phyloP scores from a whole-genome alignment of 2,113 vertebrate genomes.

The Mixornis gularis region DNA sequence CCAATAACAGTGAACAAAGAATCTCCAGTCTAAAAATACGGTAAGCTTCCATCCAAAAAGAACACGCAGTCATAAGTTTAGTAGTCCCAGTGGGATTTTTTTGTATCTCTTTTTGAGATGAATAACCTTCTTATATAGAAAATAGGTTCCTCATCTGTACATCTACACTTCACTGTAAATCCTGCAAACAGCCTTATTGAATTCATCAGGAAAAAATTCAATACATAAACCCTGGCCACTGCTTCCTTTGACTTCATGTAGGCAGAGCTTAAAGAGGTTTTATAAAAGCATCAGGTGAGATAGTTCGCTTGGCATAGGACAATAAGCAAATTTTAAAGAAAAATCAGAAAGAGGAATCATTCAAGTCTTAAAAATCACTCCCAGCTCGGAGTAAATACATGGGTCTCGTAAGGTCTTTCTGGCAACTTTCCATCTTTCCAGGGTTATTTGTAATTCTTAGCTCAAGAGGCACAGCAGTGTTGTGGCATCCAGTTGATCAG shows the following conservation, averaged over 20 bases:
- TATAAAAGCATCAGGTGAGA: background rate
- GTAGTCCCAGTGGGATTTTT: background rate
- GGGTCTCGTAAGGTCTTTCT: slow-evolving; percentile 14
- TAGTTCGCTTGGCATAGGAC: background rate
- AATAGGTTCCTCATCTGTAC: slow-evolving; percentile 8
- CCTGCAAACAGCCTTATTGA: slow-evolving; percentile 1
- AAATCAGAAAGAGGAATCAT: background rate
- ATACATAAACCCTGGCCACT: background rate
- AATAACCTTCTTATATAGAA: background rate
- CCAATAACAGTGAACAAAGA: slow-evolving; percentile 31
- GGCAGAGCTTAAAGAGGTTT: background rate
- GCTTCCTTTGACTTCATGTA: background rate
- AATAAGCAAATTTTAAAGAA: background rate
- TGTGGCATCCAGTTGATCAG: background rate
- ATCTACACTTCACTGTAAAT: background rate
- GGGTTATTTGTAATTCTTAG: background rate
- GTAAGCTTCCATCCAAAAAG: slow-evolving; percentile 17
- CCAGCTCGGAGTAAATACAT: background rate
- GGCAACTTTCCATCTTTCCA: background rate
- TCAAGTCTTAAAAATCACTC: background rate
- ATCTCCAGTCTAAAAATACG: slow-evolving; percentile 20
- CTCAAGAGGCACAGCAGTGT: background rate
- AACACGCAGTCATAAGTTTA: slow-evolving; percentile 13
- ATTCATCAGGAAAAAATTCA: background rate
- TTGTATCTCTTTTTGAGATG: background rate